phyloP scores from a whole-genome alignment of 2,888 invertebrate species.

The Caenorhabditis sp. region DNA sequence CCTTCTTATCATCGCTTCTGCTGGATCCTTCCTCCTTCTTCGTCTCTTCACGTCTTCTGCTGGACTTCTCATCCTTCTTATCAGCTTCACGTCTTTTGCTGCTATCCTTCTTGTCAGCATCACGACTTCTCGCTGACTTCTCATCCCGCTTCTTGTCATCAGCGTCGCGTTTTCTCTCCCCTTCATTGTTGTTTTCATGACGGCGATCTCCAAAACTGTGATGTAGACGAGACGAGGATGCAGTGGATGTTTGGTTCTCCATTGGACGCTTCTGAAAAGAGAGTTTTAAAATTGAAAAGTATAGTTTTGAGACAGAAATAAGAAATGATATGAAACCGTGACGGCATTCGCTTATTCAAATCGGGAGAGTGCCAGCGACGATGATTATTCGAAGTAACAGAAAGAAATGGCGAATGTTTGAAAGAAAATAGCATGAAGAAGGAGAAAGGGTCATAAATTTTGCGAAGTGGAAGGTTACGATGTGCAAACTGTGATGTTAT shows the following conservation, averaged over 20 bases:
- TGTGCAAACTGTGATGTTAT: slow-evolving; percentile 13
- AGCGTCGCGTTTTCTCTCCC: not conserved
- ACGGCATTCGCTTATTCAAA: slow-evolving; percentile 33
- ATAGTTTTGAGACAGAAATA: not conserved
- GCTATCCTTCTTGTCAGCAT: too few relatives aligned
- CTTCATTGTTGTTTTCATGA: not conserved
- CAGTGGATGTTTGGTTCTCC: slow-evolving; percentile 5
- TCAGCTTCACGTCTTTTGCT: slow-evolving; percentile 14
- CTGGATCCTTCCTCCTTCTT: too few relatives aligned
- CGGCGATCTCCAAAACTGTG: slow-evolving; percentile 17
- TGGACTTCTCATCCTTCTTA: slow-evolving; percentile 8
- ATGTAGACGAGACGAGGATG: slow-evolving; percentile 1
- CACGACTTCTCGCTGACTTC: too few relatives aligned
- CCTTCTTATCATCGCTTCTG: slow-evolving; percentile 15
- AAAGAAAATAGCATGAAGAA: not conserved
- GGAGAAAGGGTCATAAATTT: not conserved
- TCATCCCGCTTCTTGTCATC: not conserved
- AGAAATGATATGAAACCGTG: slow-evolving; percentile 9
- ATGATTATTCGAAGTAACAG: slow-evolving; percentile 28
- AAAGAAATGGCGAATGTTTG: slow-evolving; percentile 4
- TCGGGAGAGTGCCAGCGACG: slow-evolving; percentile 4
- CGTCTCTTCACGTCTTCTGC: not conserved
- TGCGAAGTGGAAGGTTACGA: slow-evolving; percentile 13
- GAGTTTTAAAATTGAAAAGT: not conserved
- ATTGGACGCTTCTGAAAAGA: slow-evolving; percentile 33